These are phyloP conservation scores for Propsilocerus akamusi DNA, from an alignment of 1,140 invertebrate genomes.

Conservation along the genomic window DNA sequence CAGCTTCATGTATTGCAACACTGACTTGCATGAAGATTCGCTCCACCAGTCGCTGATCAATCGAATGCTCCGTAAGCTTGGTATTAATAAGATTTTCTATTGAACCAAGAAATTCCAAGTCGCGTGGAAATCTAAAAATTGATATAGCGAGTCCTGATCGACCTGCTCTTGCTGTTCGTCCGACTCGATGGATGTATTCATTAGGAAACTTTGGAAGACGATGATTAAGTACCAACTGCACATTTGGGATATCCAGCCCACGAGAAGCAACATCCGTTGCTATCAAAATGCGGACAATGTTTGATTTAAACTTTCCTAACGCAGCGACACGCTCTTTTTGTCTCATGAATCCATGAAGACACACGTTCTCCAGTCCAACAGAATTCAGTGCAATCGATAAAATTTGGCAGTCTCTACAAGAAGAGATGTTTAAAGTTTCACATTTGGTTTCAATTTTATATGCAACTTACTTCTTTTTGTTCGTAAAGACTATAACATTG, in stretches of 20 bases:
- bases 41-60: constrained; percentile 21
- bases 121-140: constrained; percentile 71
- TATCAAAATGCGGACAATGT: constrained; percentile 68
- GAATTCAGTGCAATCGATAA: constrained; percentile 70
- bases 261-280: constrained; percentile 94
- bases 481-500: constrained; percentile 83
- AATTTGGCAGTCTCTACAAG: constrained; percentile 56
- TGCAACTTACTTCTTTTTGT: constrained; percentile 72
- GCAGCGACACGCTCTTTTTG: constrained; percentile 63
- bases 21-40: constrained; percentile 77
- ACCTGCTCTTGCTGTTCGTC: constrained; percentile 86
- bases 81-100: constrained; percentile 74
- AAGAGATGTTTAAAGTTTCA: constrained; percentile 5
- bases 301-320: constrained; percentile 71
- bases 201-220: constrained; percentile 74
- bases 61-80: constrained; percentile 49
- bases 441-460: background rate
- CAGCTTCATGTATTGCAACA: constrained; percentile 75
- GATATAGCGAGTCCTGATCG: constrained; percentile 71
- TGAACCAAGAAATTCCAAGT: constrained; percentile 67
- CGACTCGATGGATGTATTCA: constrained; percentile 94
- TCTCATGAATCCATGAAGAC: constrained; percentile 69
- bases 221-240: constrained; percentile 89
- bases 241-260: constrained; percentile 75
- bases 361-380: constrained; percentile 71